Evolutionary conservation across 2,888 invertebrate genomes (phyloP), one percentile per base, ranked within the genome.

Genomic region (Drosophila borealis): DNA sequence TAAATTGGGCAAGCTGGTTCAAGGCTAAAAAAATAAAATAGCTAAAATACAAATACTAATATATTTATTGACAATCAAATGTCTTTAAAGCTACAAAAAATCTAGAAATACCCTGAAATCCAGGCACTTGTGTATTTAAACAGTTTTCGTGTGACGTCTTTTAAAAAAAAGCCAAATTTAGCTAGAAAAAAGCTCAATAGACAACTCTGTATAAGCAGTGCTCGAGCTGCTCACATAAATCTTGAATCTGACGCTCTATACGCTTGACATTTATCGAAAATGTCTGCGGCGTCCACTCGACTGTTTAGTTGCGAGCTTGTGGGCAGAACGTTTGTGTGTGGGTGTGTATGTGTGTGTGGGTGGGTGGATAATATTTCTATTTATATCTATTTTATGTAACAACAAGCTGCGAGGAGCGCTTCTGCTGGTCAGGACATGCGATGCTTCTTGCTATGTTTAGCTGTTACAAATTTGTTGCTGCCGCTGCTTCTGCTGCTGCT

Each of bases 221-320:
- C 39, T 46, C 56, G 51, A 44, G 69, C 60, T 34, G 17, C 45
- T 25, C 63, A 71, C 75, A 82, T 83, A 88, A 83, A 88, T 83
- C 88, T 82, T 62, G 54, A 46, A 77, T 57, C 66, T 63, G 46
- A 10, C 3, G 73, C 69, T 62, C 59, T 63, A 54, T 45, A 64
- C 69, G 65, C 82, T 78, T 88, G 82, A 85, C 82, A 81, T 82
- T 82, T 82, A 82, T 82, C 70, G 82, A 53, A 78, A 76, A 62
- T 53, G 76, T 76, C 70, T 76, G 79, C 57, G 79, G 70, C 61
- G 74, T 48, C 62, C 56, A 75, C 69, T 65, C 63, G 53, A 53
- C 49, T 48, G 55, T 4, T 34, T 19, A 61, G 45, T 54, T 49
- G 49, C 48, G 53, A 34, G 29, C 25, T 45, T 45, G 39, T 21